Evolutionary conservation across 2,113 vertebrate species (phyloP).

Genomic region (Saguinus imperator): DNA sequence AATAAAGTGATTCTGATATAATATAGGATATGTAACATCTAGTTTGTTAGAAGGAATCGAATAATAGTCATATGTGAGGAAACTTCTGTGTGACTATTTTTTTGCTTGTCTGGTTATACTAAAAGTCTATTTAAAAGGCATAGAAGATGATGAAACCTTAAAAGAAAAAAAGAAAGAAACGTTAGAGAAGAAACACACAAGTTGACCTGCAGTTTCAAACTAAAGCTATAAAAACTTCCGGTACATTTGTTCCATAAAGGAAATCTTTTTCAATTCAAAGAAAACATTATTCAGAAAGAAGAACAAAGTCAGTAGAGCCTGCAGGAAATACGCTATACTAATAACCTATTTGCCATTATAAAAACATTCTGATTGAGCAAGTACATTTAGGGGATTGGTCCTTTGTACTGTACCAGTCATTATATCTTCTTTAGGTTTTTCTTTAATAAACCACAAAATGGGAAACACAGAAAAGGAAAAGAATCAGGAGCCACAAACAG

Average conservation of each 20-base stretch:
- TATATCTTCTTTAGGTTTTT: not conserved
- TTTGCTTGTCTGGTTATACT: not conserved
- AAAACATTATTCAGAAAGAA: not conserved
- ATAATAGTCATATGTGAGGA: not conserved
- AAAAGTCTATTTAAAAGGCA: constrained; percentile 6
- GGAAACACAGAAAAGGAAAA: not conserved
- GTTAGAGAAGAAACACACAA: constrained; percentile 28
- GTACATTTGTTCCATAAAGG: not conserved
- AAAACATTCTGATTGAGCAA: not conserved
- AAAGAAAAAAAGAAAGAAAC: not conserved
- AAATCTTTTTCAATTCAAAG: not conserved
- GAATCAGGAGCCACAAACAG: not conserved
- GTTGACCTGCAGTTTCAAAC: not conserved
- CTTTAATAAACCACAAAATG: not conserved
- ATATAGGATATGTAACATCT: not conserved
- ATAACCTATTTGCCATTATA: not conserved
- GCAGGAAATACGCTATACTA: not conserved
- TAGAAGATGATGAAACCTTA: not conserved
- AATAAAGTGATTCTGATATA: not conserved
- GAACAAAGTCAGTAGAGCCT: not conserved
- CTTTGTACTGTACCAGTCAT: not conserved
- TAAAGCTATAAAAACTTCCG: not conserved
- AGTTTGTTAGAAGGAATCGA: not conserved
- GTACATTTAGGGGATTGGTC: not conserved
- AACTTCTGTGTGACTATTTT: not conserved